Base-by-base conservation (phyloP, 2,888 invertebrate genomes). In the Melieria crassipennis region DNA sequence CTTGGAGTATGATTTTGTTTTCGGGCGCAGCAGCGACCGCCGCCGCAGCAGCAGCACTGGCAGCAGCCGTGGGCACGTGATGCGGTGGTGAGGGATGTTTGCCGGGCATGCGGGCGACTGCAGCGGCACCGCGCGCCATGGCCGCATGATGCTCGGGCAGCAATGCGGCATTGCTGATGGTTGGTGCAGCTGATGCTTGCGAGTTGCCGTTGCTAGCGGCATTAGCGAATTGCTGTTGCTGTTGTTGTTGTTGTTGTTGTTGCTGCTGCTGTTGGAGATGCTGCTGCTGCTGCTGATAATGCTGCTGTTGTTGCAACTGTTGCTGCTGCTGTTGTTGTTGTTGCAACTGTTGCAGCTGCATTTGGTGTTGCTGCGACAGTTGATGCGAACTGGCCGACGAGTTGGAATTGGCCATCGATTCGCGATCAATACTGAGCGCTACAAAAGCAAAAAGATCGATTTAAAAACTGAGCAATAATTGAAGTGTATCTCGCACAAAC, bases 1-100 rank as follows among this genome's bases (percentile, higher is more conserved):
- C 96, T 76, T 87, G 87, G 42, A 86, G 76, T 61, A 85, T 82
- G 43, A 86, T 81, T 69, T 79, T 79, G 70, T 73, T 80, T 65
- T 75, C 74, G 30, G 73, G 72, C 65, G 71, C 66, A 46, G 65
- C 10, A 11, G 72, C 73, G 56, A 73, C 67, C 63, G 69, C 76
- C 11, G 71, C 61, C 57, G 72, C 52, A 65, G 69, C 69, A 61
- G 63, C 16, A 71, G 71, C 72, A 43, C 73, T 46, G 58, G 75
- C 75, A 62, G 62, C 63, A 47, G 73, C 58, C 10, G 30, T 30
- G 30, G 30, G 30, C 30, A 30, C 30, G 30, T 30, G 30, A 30
- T 30, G 69, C 9, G 69, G 69, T 62, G 62, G 61, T 63, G 47
- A 47, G 7, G 7, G 52, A 43, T 69, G 55, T 63, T 63, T 69